Conservation (phyloP, 2,113 vertebrate genomes). For the Aythya baeri region DNA sequence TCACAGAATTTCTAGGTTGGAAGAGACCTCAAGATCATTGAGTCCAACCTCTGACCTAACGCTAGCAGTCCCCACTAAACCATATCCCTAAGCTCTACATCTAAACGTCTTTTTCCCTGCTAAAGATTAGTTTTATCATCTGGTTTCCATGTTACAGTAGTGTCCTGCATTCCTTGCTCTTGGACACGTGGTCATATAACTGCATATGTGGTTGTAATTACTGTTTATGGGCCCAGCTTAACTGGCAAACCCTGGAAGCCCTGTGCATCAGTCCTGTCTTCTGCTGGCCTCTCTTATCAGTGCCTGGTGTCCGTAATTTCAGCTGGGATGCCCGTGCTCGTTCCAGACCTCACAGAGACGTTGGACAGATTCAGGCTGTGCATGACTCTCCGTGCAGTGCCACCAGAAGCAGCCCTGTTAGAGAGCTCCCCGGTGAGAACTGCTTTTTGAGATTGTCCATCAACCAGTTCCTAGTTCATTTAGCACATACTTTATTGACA, state of each 20-base stretch:
- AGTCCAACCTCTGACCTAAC: too few relatives aligned
- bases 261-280: background rate
- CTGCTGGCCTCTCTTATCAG: background rate
- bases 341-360: background rate
- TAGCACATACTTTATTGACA: background rate
- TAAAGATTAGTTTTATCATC: background rate
- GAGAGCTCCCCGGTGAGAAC: background rate
- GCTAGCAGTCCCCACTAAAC: too few relatives aligned
- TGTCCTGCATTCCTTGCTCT: background rate
- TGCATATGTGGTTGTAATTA: background rate
- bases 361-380: background rate
- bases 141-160: background rate
- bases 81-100: too few relatives aligned
- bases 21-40: too few relatives aligned
- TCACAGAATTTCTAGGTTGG: too few relatives aligned
- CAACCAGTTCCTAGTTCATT: background rate
- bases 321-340: background rate
- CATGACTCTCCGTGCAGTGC: background rate
- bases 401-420: rapidly evolving
- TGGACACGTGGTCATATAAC: rapidly evolving
- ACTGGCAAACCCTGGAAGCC: background rate
- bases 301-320: background rate
- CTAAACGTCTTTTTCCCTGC: too few relatives aligned
- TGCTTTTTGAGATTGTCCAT: background rate
- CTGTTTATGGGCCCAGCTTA: background rate